Evolutionary conservation across 2,113 vertebrate genomes (phyloP).

Genomic region (Strigops habroptila): DNA sequence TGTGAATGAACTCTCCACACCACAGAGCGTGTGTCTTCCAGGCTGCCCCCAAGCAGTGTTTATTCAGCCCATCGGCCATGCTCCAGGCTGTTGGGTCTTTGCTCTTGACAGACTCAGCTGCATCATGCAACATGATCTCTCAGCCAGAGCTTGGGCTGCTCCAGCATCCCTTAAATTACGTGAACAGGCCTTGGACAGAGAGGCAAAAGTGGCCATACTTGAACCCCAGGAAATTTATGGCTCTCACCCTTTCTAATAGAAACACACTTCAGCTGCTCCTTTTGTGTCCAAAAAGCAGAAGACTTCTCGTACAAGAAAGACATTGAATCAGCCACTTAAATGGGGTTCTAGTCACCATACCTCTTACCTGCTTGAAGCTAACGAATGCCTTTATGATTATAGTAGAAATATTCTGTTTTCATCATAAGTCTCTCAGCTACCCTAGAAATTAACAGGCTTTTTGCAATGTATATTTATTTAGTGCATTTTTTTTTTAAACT

Average conservation of each 20-base stretch:
- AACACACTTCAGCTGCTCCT: neutral
- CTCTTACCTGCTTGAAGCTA: neutral
- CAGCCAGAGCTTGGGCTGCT: neutral
- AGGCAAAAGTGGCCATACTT: neutral
- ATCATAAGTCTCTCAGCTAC: neutral
- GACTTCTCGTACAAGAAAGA: neutral
- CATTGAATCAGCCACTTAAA: neutral
- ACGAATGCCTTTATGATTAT: neutral
- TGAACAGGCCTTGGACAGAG: neutral
- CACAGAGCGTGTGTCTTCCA: neutral
- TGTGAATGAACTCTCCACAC: neutral
- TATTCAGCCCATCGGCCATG: fast-evolving
- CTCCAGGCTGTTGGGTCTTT: neutral
- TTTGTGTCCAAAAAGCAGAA: neutral
- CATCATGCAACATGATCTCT: neutral
- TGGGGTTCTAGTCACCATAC: neutral
- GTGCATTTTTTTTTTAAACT: neutral
- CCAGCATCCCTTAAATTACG: neutral
- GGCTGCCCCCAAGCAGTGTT: neutral
- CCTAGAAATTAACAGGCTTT: neutral
- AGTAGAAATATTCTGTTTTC: neutral
- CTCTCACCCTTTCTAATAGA: neutral
- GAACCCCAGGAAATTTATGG: neutral
- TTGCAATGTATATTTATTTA: neutral
- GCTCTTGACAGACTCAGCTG: neutral